Conservation (phyloP, 2,113 vertebrate genomes). For the Todiramphus chloris region DNA sequence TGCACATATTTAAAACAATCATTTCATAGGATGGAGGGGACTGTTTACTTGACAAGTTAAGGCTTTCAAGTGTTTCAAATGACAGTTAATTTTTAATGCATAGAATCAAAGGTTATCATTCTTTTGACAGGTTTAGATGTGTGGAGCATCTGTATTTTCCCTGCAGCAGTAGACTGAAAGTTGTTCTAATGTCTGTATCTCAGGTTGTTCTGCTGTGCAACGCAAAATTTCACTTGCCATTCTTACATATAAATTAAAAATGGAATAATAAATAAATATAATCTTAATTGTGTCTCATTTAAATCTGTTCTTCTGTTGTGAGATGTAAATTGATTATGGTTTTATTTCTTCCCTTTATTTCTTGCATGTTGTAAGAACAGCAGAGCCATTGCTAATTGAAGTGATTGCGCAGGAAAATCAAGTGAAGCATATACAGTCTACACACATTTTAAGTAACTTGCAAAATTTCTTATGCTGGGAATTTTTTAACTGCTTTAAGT, state of each 20-base stretch:
- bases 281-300: neutral
- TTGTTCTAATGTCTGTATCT: neutral
- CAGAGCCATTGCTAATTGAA: neutral
- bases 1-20: neutral
- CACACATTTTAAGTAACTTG: neutral
- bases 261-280: neutral
- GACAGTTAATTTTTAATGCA: neutral
- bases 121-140: neutral
- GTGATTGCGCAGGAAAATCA: neutral
- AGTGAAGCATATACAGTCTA: neutral
- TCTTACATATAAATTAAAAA: neutral
- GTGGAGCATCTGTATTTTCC: neutral
- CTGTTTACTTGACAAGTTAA: neutral
- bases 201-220: neutral
- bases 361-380: neutral
- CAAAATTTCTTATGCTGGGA: neutral
- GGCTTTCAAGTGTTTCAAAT: neutral
- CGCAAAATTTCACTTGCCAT: neutral
- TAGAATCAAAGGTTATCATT: neutral
- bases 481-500: neutral
- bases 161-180: neutral
- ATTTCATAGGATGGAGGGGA: neutral
- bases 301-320: neutral
- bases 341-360: neutral
- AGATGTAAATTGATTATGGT: neutral